Evolutionary conservation across 2,888 invertebrate species (phyloP).

Genomic region (Myopa testacea): DNA sequence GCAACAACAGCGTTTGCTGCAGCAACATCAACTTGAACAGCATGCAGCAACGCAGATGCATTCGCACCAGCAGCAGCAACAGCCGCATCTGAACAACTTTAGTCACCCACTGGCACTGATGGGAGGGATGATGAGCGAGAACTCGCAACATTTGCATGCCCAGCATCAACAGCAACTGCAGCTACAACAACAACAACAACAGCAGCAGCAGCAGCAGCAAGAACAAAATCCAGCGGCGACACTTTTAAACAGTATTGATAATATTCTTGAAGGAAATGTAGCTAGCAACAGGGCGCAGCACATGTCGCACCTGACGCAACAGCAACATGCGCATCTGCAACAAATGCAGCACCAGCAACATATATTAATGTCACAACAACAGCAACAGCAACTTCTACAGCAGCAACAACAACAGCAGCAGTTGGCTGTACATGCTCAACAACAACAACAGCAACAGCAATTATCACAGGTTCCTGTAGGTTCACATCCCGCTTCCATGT

Average conservation of each 20-base stretch:
- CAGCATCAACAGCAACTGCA: conserved; percentile 46
- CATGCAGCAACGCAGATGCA: conserved; percentile 7
- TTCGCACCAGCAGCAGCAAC: conserved; percentile 46
- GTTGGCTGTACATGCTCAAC: conserved; percentile 37
- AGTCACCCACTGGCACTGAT: conserved; percentile 59
- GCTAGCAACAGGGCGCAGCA: conserved; percentile 47
- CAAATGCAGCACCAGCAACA: conserved; percentile 45
- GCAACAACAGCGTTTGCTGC: conserved; percentile 49
- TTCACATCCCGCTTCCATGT: conserved; percentile 41
- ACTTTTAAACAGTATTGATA: conserved; percentile 52
- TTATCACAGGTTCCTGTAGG: conserved; percentile 38
- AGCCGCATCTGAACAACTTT: conserved; percentile 54
- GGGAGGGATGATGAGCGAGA: conserved; percentile 61
- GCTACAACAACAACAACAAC: conserved; percentile 42
- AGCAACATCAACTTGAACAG: conserved; percentile 48
- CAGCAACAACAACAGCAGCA: conserved; percentile 46
- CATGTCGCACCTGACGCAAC: conserved; percentile 45
- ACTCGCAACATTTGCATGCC: conserved; percentile 54
- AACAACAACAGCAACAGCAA: conserved; percentile 44
- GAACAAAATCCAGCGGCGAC: conserved; percentile 47
- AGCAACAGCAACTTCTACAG: conserved; percentile 35
- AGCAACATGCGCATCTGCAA: conserved; percentile 47
- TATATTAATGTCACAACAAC: conserved; percentile 43
- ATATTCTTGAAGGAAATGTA: conserved; percentile 46
- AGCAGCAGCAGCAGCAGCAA: conserved; percentile 42